Evolutionary conservation across 2,888 invertebrate genomes (phyloP).

Genomic region (Orthosia gracilis): DNA sequence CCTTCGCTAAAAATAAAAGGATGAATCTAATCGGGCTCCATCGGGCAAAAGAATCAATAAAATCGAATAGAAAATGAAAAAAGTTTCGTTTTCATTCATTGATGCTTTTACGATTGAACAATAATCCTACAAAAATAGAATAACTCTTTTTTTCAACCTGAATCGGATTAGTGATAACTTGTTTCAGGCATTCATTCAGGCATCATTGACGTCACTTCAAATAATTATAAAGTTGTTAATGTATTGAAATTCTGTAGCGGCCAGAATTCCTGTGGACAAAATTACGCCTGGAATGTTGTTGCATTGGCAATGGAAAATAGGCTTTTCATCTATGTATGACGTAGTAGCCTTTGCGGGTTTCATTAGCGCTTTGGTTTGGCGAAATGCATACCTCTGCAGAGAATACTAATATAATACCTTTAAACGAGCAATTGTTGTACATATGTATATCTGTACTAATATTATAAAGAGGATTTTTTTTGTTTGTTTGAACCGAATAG

Average conservation of each 20-base stretch:
- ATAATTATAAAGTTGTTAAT: neutral
- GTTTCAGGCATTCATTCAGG: no score
- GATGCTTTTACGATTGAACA: neutral
- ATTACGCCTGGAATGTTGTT: no score
- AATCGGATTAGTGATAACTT: no score
- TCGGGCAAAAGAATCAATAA: neutral
- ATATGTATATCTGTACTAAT: no score
- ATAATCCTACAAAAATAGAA: neutral
- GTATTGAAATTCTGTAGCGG: neutral
- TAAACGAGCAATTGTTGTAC: no score
- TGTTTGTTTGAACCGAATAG: no score
- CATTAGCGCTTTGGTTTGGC: neutral
- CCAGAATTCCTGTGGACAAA: neutral
- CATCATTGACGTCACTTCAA: neutral
- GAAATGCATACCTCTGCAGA: neutral
- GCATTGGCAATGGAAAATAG: neutral
- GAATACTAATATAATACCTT: no score
- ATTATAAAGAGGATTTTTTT: no score
- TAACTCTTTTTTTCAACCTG: neutral
- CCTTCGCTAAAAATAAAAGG: no score
- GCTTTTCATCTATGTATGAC: neutral
- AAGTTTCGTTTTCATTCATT: neutral
- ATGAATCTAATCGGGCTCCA: no score
- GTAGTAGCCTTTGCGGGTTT: neutral
- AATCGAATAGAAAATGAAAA: neutral